These are phyloP conservation scores for zebrafish (Danio rerio) DNA, from an alignment of 2,113 vertebrate species.

Conservation along the genomic window DNA sequence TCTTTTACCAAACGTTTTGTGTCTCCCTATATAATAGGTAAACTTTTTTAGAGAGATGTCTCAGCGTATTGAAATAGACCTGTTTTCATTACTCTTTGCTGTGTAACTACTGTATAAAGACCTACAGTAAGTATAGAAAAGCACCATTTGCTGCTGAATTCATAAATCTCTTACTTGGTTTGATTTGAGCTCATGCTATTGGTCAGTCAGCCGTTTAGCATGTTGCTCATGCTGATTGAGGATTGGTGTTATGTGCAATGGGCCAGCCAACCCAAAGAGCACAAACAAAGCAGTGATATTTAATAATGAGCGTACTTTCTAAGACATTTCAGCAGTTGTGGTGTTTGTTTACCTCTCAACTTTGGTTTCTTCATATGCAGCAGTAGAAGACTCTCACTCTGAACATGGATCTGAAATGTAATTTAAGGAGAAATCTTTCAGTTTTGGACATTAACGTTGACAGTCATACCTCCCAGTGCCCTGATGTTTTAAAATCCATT, in stretches of 20 bases:
- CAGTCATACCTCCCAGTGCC: slow-evolving; percentile 31
- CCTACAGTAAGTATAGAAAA: background rate
- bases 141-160: background rate
- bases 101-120: background rate
- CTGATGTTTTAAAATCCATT: slow-evolving; percentile 38
- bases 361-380: background rate
- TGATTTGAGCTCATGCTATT: slow-evolving; percentile 8
- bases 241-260: slow-evolving; percentile 62
- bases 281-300: background rate
- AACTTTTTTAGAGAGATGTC: background rate
- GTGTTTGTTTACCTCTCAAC: background rate
- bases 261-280: slow-evolving; percentile 82
- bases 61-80: background rate
- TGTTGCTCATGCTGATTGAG: background rate
- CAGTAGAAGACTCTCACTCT: background rate
- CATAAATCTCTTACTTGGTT: background rate
- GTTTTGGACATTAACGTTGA: slow-evolving; percentile 11
- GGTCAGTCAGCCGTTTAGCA: slow-evolving; percentile 26
- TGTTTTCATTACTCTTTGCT: slow-evolving; percentile 5
- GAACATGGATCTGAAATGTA: background rate
- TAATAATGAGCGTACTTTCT: background rate
- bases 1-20: background rate
- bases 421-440: background rate
- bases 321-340: background rate
- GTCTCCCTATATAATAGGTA: background rate